phyloP scores from a whole-genome alignment of 92 coral and sea anemone genomes.

The Parazoanthus atlanticus region DNA sequence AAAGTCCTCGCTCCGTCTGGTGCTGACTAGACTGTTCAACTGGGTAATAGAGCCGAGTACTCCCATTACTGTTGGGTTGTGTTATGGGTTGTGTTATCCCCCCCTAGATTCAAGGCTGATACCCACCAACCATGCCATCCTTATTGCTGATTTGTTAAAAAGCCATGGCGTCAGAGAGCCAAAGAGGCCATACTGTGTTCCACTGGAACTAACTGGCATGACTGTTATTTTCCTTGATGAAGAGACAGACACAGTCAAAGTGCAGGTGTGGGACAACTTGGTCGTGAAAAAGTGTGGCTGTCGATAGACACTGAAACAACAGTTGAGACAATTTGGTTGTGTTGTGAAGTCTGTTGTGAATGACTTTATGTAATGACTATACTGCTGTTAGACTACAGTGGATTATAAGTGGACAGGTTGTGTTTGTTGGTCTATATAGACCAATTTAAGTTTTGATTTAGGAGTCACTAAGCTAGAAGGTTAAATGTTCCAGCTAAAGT shows the following conservation, averaged over 20 bases:
- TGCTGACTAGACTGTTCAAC: background rate
- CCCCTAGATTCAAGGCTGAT: background rate
- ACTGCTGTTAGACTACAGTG: too few species aligned
- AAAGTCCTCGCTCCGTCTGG: background rate
- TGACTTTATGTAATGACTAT: too few species aligned
- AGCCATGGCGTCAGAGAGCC: background rate
- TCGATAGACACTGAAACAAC: background rate
- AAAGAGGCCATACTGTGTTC: slow-evolving; percentile 9
- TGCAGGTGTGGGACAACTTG: slow-evolving; percentile 21
- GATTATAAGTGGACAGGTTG: too few species aligned
- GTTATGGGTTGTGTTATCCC: slow-evolving; percentile 5
- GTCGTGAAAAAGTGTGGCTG: slow-evolving; percentile 29
- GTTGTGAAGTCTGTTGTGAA: too few species aligned
- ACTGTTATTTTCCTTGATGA: background rate
- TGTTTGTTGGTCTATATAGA: too few species aligned
- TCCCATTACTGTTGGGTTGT: background rate
- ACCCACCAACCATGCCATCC: slow-evolving; percentile 10
- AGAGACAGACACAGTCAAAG: background rate
- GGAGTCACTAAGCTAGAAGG: too few species aligned
- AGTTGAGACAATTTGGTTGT: background rate
- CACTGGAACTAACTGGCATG: background rate
- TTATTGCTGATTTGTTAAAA: background rate
- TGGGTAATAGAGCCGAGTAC: slow-evolving; percentile 5
- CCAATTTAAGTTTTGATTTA: too few species aligned
- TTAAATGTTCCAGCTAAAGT: too few species aligned